phyloP scores from a whole-genome alignment of 2,113 vertebrate species.

The Paradoxurus hermaphroditus region DNA sequence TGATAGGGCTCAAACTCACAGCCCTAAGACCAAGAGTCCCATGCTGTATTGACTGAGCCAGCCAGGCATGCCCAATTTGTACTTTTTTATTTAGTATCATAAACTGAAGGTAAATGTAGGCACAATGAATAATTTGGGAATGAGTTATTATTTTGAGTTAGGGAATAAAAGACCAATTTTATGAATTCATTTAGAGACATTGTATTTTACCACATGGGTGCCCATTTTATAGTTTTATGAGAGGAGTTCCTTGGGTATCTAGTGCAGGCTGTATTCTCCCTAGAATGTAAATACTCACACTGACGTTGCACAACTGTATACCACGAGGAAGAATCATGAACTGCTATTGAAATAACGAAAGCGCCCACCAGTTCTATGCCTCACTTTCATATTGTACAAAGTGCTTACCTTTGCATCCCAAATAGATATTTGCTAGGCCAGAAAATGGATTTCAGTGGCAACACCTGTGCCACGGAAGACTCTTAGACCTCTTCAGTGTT shows the following conservation, averaged over 20 bases:
- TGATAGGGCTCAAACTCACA: background rate
- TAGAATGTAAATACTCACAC: background rate
- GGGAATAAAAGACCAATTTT: background rate
- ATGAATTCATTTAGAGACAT: background rate
- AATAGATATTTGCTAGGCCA: constrained; percentile 36
- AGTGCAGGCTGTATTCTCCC: background rate
- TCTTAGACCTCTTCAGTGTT: background rate
- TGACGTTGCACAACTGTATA: background rate
- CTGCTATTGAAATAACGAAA: background rate
- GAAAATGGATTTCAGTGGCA: constrained; percentile 65
- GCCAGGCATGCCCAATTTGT: background rate
- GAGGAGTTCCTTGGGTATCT: background rate
- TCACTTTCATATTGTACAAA: background rate
- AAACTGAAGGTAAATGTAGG: background rate
- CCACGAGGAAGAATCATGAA: background rate
- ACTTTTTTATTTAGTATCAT: background rate
- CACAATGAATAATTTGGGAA: background rate
- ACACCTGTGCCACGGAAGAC: constrained; percentile 34
- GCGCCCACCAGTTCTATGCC: background rate
- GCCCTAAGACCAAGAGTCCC: background rate
- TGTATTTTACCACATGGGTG: background rate
- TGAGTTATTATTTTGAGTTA: background rate
- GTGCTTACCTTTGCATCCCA: constrained; percentile 36
- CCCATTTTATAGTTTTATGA: background rate
- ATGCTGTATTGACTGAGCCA: background rate